phyloP scores from a whole-genome alignment of 2,888 invertebrate genomes.

The Hydriomena furcata region DNA sequence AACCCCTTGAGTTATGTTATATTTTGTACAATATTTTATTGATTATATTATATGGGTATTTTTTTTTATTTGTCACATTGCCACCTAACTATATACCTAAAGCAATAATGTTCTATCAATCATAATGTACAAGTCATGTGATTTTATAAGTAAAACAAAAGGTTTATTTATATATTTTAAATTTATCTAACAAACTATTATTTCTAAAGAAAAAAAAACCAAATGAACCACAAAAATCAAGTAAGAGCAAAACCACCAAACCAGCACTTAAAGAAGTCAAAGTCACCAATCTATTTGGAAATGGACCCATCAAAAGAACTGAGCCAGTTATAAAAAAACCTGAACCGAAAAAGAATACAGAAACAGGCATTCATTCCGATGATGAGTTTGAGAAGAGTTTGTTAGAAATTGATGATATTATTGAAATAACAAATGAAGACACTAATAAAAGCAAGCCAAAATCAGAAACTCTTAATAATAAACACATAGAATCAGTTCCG shows the following conservation, averaged over 20 bases:
- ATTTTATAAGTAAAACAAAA: no score
- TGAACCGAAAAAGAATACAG: constrained; percentile 57
- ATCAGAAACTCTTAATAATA: constrained; percentile 12
- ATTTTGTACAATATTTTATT: no score
- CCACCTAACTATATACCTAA: no score
- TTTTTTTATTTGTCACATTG: no score
- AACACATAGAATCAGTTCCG: constrained; percentile 1
- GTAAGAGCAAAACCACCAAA: constrained; percentile 50
- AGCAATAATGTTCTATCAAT: no score
- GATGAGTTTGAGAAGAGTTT: constrained; percentile 88
- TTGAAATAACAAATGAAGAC: constrained; percentile 41
- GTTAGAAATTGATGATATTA: constrained; percentile 84
- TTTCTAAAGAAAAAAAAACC: constrained; percentile 58
- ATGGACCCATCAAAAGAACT: constrained; percentile 83
- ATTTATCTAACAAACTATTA: not conserved
- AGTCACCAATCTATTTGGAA: constrained; percentile 85
- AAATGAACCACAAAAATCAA: constrained; percentile 47
- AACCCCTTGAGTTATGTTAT: no score
- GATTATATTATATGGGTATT: no score
- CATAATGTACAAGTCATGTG: no score
- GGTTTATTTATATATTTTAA: not conserved
- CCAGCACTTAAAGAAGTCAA: constrained; percentile 64
- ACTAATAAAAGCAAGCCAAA: not conserved
- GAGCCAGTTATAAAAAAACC: constrained; percentile 70
- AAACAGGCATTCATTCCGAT: constrained; percentile 85